A percentile compares a stretch with the other conserved stretches of the same genome.
These are phyloP conservation scores for Amphipoea oculea DNA, from an alignment of 2,888 invertebrate species.

Conservation along the genomic window DNA sequence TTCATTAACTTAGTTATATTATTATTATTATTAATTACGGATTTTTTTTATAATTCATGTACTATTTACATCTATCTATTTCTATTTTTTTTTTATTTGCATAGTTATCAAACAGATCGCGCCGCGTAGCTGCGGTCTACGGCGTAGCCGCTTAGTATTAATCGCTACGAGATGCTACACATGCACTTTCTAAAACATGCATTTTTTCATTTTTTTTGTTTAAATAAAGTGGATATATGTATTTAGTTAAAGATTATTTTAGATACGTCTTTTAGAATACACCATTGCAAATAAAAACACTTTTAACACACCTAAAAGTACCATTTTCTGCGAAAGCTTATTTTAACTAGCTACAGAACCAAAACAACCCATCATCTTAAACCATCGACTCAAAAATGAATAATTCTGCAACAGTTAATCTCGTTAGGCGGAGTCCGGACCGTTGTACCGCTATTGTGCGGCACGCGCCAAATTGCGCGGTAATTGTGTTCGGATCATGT, in stretches of 20 bases:
- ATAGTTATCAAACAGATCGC: background rate
- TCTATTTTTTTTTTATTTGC: too few relatives aligned
- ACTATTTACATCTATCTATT: too few relatives aligned
- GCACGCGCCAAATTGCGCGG: slow-evolving; percentile 81
- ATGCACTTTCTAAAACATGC: background rate
- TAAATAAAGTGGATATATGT: background rate
- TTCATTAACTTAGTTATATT: too few relatives aligned
- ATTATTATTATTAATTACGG: too few relatives aligned
- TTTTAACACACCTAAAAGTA: too few relatives aligned
- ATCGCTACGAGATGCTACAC: slow-evolving; percentile 17
- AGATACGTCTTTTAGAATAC: background rate
- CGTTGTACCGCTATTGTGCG: slow-evolving; percentile 64
- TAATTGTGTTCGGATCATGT: slow-evolving; percentile 80
- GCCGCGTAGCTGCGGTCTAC: background rate
- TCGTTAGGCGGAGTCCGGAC: slow-evolving; percentile 59
- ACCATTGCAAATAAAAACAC: background rate
- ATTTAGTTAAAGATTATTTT: background rate
- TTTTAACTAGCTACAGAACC: background rate
- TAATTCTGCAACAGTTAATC: slow-evolving; percentile 66
- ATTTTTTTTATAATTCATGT: too few relatives aligned
- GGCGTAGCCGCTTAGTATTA: slow-evolving; percentile 5
- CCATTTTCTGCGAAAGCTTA: too few relatives aligned
- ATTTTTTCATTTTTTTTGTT: too few relatives aligned
- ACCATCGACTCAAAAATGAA: slow-evolving; percentile 53
- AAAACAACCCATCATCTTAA: slow-evolving; percentile 4